These are phyloP conservation scores for Mesorhabditis sp. DNA, from an alignment of 2,888 invertebrate species.

Conservation along the genomic window DNA sequence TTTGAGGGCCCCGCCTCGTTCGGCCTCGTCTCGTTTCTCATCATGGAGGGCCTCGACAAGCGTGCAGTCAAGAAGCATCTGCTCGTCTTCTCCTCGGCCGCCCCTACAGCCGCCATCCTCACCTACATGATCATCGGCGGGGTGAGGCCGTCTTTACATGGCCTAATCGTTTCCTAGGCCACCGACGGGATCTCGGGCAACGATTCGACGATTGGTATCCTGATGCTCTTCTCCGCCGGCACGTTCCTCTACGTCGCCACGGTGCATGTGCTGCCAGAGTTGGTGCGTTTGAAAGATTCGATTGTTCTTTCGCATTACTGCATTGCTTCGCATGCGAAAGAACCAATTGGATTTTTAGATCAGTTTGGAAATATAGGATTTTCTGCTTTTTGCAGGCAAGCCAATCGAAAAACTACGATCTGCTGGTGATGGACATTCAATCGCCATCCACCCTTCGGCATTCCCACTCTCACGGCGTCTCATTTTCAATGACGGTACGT, in stretches of 20 bases:
- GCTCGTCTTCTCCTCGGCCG: constrained; percentile 83
- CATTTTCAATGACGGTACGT: constrained; percentile 10
- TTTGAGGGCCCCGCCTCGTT: constrained; percentile 90
- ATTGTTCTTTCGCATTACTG: not conserved
- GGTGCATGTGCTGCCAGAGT: constrained; percentile 93
- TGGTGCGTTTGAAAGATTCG: constrained; percentile 60
- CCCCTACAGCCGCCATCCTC: constrained; percentile 80
- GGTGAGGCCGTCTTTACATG: constrained; percentile 59
- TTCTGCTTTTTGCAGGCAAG: constrained; percentile 9
- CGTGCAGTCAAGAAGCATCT: constrained; percentile 82
- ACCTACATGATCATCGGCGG: constrained; percentile 88
- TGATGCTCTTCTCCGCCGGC: constrained; percentile 97
- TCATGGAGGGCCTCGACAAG: constrained; percentile 85
- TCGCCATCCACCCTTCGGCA: constrained; percentile 19
- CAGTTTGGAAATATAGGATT: not conserved
- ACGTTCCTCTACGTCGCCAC: constrained; percentile 98
- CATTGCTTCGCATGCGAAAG: not conserved
- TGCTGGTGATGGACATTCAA: constrained; percentile 19
- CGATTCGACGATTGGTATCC: constrained; percentile 88
- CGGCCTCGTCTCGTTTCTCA: constrained; percentile 90
- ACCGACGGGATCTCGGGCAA: constrained; percentile 55
- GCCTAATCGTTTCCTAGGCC: constrained; percentile 3
- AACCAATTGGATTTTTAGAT: not conserved
- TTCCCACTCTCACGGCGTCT: constrained; percentile 14
- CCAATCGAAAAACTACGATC: constrained; percentile 12